These are phyloP conservation scores for Helicoverpa assulta DNA, from an alignment of 2,888 invertebrate genomes.

Conservation along the genomic window DNA sequence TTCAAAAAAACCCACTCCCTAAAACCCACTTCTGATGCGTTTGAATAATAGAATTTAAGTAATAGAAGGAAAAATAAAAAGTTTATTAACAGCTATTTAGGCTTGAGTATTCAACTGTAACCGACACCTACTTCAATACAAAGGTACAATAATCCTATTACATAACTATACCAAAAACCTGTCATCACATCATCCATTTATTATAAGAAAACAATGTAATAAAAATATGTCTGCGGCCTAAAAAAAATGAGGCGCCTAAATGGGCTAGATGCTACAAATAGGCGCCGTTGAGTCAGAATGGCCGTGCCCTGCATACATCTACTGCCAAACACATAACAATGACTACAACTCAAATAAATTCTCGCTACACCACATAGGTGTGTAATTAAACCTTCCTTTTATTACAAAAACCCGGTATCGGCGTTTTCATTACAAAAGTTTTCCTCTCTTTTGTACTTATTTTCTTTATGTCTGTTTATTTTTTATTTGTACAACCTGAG, in stretches of 20 bases:
- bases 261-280: conserved; percentile 37
- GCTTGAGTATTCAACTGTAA: no score
- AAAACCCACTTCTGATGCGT: no score
- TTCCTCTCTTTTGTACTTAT: conserved; percentile 50
- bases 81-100: no score
- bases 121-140: no score
- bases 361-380: conserved; percentile 23
- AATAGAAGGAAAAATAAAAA: no score
- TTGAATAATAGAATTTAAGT: no score
- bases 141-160: no score
- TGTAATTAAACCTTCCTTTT: conserved; percentile 41
- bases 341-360: conserved; percentile 33
- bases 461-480: conserved; percentile 58
- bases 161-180: no score
- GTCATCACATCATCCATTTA: not conserved
- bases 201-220: not conserved
- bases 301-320: conserved; percentile 37
- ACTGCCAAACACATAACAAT: conserved; percentile 50
- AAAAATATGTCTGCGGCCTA: not conserved
- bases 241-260: conserved; percentile 24
- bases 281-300: conserved; percentile 25
- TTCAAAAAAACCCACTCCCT: no score
- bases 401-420: conserved; percentile 44
- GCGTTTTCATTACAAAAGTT: conserved; percentile 54
- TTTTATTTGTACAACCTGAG: conserved; percentile 64